A percentile compares a stretch with the other conserved stretches of the same genome.
Conservation (phyloP, 2,113 vertebrate genomes). For the Microcebus tavaratra region DNA sequence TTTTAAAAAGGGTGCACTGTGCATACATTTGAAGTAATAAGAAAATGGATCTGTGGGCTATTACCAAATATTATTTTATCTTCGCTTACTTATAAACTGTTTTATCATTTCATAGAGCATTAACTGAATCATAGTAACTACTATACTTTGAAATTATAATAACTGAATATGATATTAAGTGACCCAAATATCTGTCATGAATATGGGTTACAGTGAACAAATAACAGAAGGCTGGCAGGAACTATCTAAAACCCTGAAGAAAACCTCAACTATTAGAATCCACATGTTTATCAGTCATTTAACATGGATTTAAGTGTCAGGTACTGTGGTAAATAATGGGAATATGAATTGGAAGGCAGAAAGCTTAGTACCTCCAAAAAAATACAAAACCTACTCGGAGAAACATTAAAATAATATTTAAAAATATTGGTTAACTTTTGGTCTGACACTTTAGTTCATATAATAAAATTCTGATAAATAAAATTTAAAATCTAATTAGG, state of each 20-base stretch:
- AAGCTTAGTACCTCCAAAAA: background rate
- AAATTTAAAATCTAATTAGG: background rate
- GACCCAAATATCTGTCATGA: background rate
- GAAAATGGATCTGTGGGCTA: background rate
- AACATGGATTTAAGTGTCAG: background rate
- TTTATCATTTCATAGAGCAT: background rate
- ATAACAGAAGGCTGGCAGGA: background rate
- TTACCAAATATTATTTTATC: conserved; percentile 7
- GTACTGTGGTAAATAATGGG: background rate
- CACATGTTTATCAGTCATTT: background rate
- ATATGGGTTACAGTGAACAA: background rate
- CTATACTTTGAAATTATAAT: background rate
- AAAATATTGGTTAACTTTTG: background rate
- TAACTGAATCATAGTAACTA: background rate
- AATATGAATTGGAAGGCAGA: background rate
- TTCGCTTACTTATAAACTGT: background rate
- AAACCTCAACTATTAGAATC: background rate
- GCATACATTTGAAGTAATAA: background rate
- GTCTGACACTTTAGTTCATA: background rate
- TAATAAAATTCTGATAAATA: background rate
- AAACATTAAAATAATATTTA: background rate
- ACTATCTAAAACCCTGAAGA: background rate
- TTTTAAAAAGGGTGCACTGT: background rate
- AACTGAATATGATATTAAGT: background rate
- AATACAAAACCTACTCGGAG: background rate